Percentiles rank a stretch among this genome's conserved stretches.
Evolutionary conservation across 2,888 invertebrate species (phyloP).

Genomic region (Drosophila birchii): DNA sequence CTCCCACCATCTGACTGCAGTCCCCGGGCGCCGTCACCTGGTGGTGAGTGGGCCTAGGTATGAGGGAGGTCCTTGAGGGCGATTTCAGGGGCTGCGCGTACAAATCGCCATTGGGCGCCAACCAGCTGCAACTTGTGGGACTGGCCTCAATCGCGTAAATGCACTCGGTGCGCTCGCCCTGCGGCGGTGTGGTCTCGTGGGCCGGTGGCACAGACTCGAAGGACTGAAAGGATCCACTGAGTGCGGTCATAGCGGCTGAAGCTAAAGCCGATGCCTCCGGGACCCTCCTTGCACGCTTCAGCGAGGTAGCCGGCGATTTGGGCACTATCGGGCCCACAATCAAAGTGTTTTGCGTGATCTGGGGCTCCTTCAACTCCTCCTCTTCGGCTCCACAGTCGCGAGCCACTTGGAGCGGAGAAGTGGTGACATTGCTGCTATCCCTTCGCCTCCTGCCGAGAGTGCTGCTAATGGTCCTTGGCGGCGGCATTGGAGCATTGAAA

Average conservation of each 20-base stretch:
- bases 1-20: slow-evolving; percentile 6
- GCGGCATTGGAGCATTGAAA: slow-evolving; percentile 88
- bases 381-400: slow-evolving; percentile 84
- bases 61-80: slow-evolving; percentile 67
- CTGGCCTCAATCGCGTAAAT: slow-evolving; percentile 77
- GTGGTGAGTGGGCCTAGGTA: slow-evolving; percentile 65
- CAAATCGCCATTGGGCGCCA: slow-evolving; percentile 70
- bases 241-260: slow-evolving; percentile 28
- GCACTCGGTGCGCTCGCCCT: slow-evolving; percentile 81
- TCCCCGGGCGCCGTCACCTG: slow-evolving; percentile 36
- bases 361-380: slow-evolving; percentile 85
- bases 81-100: slow-evolving; percentile 79
- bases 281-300: slow-evolving; percentile 54
- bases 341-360: slow-evolving; percentile 86
- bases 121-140: slow-evolving; percentile 50
- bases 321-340: slow-evolving; percentile 87
- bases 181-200: slow-evolving; percentile 69
- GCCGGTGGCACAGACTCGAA: slow-evolving; percentile 71
- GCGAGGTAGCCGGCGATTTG: slow-evolving; percentile 72
- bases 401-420: slow-evolving; percentile 85
- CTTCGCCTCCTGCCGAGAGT: slow-evolving; percentile 87
- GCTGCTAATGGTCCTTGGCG: slow-evolving; percentile 89
- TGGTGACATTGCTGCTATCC: slow-evolving; percentile 84
- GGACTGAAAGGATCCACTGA: slow-evolving; percentile 73
- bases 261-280: not conserved